Evolutionary conservation across 2,113 vertebrate species (phyloP), one percentile per base, ranked within the genome.

Genomic region (Ondatra zibethicus): DNA sequence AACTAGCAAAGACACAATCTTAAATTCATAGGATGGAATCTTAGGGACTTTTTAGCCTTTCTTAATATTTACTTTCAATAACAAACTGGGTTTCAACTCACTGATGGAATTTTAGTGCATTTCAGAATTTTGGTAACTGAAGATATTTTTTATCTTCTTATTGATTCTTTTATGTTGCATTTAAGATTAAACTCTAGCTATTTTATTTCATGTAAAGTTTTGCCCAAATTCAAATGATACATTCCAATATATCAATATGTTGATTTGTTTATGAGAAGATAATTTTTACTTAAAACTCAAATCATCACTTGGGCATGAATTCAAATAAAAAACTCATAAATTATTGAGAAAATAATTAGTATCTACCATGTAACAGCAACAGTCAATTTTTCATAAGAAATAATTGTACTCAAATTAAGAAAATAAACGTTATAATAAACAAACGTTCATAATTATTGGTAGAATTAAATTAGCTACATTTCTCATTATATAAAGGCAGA

Each of bases 261-360:
- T 42, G 13, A 96, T n/a, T 92, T 70, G 73, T 16, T 96, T 23
- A 50, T 39, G 1, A 16, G 5, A 81, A 88, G 29, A 85, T 0
- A 91, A 78, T 88, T 68, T 95, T 90, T 11, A 65, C 14, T 82
- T 86, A 16, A 88, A 84, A 77, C 17, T 89, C 29, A 93, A 78
- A 80, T 84, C 0, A 78, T 52, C 36, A 77, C 23, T 87, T 88
- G 65, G 58, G 19, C 29, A 63, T 33, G 3, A 81, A 76, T 91
- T 81, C 4, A 84, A 94, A 68, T 39, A 76, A 50, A 82, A 27
- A 90, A 4, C 1, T 10, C n/a, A 76, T 75, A 55, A 85, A 45
- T 76, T 47, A 36, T 58, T 47, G 12, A 31, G 19, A 61, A 0
- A 80, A 89, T 50, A 86, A 76, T 72, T n/a, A 23, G 12, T 7